A percentile compares a stretch with the other conserved stretches of the same genome.
These are phyloP conservation scores for Hylaea fasciaria DNA, from an alignment of 2,888 invertebrate species.

Conservation along the genomic window DNA sequence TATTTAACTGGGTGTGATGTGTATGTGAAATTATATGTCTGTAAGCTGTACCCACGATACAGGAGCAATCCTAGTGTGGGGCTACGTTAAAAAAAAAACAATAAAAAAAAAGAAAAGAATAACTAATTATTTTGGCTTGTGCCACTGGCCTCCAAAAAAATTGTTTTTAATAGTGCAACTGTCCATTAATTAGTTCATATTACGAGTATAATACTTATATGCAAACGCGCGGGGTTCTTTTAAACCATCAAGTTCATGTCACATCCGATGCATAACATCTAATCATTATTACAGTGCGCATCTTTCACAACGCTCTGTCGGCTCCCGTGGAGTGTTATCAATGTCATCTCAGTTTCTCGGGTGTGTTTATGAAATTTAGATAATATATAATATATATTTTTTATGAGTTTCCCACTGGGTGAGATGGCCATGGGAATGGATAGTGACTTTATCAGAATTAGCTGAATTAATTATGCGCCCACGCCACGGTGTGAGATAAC, in stretches of 20 bases:
- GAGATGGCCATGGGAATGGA: conserved; percentile 46
- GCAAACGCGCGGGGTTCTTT: background rate
- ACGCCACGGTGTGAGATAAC: conserved; percentile 23
- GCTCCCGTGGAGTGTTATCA: conserved; percentile 59
- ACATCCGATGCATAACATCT: conserved; percentile 27
- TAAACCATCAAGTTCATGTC: conserved; percentile 40
- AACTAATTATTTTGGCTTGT: no score
- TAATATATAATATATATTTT: conserved; percentile 47
- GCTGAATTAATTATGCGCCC: conserved; percentile 44
- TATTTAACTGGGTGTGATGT: no score
- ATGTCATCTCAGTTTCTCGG: conserved; percentile 47
- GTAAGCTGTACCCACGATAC: no score
- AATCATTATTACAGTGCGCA: conserved; percentile 41
- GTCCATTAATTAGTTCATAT: no score
- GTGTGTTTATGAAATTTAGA: conserved; percentile 55
- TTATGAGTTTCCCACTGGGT: conserved; percentile 43
- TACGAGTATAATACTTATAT: no score
- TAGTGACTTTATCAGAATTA: conserved; percentile 45
- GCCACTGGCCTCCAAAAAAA: no score
- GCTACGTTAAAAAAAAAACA: no score
- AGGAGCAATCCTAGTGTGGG: no score
- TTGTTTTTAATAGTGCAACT: no score
- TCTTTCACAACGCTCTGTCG: conserved; percentile 42
- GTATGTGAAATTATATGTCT: no score
- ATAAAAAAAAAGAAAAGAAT: no score